Evolutionary conservation across 2,113 vertebrate genomes (phyloP).

Genomic region (Gallinago paraguaiae): DNA sequence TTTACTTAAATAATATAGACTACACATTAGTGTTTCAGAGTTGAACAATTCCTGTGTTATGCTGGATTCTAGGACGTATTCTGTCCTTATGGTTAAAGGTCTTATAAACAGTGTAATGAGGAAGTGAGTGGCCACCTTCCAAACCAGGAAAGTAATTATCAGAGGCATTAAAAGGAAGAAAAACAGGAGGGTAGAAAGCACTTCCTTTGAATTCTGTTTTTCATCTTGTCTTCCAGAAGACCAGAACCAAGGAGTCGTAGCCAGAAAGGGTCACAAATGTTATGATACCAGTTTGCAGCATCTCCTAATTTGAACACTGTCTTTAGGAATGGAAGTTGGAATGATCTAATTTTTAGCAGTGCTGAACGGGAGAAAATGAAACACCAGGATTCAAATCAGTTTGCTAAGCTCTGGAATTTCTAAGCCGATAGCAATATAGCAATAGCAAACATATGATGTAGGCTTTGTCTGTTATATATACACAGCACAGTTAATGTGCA

Average conservation of each 20-base stretch:
- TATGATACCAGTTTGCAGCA: background rate
- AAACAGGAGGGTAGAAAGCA: background rate
- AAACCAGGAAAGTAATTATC: background rate
- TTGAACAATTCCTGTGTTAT: background rate
- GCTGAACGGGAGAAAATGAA: background rate
- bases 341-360: background rate
- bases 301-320: background rate
- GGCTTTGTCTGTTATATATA: background rate
- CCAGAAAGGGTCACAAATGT: background rate
- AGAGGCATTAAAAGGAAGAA: background rate
- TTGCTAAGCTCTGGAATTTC: background rate
- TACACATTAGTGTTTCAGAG: background rate
- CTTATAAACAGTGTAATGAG: background rate
- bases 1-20: background rate
- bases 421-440: background rate
- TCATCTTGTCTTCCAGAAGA: background rate
- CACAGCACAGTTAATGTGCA: background rate
- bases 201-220: background rate
- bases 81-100: background rate
- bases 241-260: background rate
- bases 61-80: background rate
- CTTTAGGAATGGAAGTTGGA: background rate
- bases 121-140: background rate
- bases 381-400: background rate
- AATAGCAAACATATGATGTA: background rate